Evolutionary conservation across 2,113 vertebrate genomes (phyloP).

Genomic region (Illadopsis cleaveri): DNA sequence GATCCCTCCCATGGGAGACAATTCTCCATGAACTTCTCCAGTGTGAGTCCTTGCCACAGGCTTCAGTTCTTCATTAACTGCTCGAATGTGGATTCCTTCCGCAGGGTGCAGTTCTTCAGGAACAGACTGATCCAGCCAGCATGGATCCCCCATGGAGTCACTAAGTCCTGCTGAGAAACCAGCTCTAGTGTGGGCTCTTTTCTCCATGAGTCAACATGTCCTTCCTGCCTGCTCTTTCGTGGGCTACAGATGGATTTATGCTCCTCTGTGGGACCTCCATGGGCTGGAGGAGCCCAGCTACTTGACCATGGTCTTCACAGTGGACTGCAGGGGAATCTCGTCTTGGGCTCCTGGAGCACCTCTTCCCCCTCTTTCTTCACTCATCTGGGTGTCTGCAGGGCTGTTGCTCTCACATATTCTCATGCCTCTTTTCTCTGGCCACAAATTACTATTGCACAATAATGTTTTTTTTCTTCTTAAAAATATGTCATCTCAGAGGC

Average conservation of each 20-base stretch:
- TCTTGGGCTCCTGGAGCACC: neutral
- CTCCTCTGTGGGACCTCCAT: neutral
- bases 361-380: neutral
- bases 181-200: neutral
- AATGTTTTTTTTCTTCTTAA: neutral
- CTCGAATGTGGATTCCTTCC: neutral
- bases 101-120: neutral
- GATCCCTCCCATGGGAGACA: neutral
- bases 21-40: accelerated
- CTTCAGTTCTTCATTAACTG: neutral
- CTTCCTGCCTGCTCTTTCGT: neutral
- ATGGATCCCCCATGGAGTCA: no score
- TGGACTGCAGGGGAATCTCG: neutral
- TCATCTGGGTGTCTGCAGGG: neutral
- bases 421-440: neutral
- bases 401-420: neutral
- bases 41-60: neutral
- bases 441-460: neutral
- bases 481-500: neutral
- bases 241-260: neutral
- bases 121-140: neutral
- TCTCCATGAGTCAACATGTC: neutral
- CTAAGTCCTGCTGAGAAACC: neutral
- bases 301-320: no score
- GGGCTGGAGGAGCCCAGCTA: neutral